phyloP scores from a whole-genome alignment of 2,797 vertebrate genomes.

The Luscinia megarhynchos region DNA sequence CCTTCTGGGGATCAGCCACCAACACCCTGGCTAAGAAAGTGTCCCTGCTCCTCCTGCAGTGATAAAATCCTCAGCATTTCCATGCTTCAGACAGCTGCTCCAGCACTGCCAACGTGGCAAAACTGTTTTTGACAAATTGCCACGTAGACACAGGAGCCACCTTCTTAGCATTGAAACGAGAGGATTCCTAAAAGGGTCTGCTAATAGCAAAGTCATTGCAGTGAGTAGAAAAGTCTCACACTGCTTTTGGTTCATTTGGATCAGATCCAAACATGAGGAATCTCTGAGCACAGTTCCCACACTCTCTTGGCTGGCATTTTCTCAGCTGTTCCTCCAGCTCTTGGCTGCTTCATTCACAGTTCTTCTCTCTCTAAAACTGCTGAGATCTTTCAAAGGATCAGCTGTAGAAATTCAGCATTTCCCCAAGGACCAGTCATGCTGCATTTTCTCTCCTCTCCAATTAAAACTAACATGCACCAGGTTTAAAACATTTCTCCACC shows the following conservation, averaged over 20 bases:
- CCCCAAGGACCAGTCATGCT: neutral
- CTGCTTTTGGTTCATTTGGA: neutral
- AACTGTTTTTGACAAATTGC: neutral
- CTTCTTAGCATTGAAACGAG: neutral
- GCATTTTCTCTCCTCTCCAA: neutral
- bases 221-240: neutral
- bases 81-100: neutral
- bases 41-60: neutral
- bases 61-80: neutral
- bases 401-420: conserved; percentile 2
- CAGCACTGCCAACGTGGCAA: neutral
- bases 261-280: neutral
- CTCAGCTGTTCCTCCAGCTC: neutral
- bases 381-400: neutral
- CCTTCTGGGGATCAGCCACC: neutral
- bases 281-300: neutral
- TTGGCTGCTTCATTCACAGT: neutral
- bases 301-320: neutral
- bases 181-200: neutral
- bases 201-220: neutral
- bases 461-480: conserved; percentile 10
- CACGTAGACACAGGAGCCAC: neutral
- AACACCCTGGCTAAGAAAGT: neutral
- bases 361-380: neutral
- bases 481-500: neutral